Percentiles rank a stretch among this genome's conserved stretches.
phyloP scores from a whole-genome alignment of 2,113 vertebrate species.

The Dasyprocta punctata region DNA sequence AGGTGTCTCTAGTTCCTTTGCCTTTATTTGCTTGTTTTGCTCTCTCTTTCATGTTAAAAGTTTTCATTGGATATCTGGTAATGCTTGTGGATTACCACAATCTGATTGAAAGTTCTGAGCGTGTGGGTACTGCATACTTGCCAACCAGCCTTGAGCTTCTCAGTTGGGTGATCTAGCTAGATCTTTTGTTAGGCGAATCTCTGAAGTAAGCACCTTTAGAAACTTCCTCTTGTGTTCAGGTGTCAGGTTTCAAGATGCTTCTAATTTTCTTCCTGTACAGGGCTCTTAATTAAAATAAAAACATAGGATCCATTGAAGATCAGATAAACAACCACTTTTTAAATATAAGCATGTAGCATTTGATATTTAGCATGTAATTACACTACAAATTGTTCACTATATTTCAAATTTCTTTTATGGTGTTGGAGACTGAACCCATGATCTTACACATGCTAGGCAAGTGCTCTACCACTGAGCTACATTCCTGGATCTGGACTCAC shows the following conservation, averaged over 20 bases:
- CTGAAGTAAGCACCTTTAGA: not conserved
- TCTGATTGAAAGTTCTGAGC: not conserved
- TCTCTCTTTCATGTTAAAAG: not conserved
- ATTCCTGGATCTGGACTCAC: not conserved
- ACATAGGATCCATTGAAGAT: not conserved
- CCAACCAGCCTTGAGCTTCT: not conserved
- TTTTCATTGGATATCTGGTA: not conserved
- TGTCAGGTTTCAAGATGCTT: slow-evolving; percentile 17
- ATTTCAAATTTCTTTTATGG: not conserved
- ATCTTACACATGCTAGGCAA: not conserved
- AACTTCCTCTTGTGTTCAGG: not conserved
- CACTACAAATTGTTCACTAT: not conserved
- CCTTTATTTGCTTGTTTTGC: not conserved
- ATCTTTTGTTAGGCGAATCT: not conserved
- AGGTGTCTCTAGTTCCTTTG: not conserved
- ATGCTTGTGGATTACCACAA: not conserved
- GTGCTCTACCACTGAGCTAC: not conserved
- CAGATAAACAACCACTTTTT: not conserved
- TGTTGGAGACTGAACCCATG: not conserved
- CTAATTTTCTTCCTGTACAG: not conserved
- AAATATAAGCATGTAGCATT: not conserved
- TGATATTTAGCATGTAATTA: not conserved
- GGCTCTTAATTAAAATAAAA: not conserved
- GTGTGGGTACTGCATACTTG: not conserved
- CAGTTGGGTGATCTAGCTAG: not conserved